Conservation (phyloP, 2,113 vertebrate species). For the Tricholaema leucomelas region DNA sequence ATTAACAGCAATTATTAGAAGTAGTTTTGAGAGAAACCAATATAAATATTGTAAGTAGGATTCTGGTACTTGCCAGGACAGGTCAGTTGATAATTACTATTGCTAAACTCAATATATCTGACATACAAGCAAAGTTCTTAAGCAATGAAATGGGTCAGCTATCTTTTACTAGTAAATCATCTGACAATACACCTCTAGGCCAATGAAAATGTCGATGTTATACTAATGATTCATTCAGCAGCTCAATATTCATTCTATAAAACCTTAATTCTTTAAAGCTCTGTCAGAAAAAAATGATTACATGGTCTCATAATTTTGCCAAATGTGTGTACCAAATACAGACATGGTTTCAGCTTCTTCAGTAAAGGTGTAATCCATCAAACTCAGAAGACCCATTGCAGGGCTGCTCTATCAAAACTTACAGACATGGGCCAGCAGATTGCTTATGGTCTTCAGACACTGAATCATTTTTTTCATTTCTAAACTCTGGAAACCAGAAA, state of each 20-base stretch:
- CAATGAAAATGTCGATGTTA: not conserved
- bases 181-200: not conserved
- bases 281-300: not conserved
- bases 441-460: not conserved
- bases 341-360: not conserved
- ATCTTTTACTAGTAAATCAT: not conserved
- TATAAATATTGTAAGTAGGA: not conserved
- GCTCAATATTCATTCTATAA: not conserved
- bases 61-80: not conserved
- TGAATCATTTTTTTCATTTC: not conserved
- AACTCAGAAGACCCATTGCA: not conserved
- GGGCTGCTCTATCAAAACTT: not conserved
- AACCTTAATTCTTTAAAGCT: not conserved
- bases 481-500: not conserved
- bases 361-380: not conserved
- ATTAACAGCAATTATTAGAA: slow-evolving; percentile 46
- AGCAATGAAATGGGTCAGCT: not conserved
- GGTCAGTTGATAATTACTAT: not conserved
- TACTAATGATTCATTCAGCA: not conserved
- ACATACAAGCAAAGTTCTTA: not conserved
- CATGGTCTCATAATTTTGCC: not conserved
- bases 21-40: slow-evolving; percentile 4
- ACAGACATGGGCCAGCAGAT: not conserved
- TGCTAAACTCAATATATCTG: not conserved
- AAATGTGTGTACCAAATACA: not conserved